Evolutionary conservation across 2,113 vertebrate genomes (phyloP), one percentile per base, ranked within the genome.

Genomic region (Proteles cristata): DNA sequence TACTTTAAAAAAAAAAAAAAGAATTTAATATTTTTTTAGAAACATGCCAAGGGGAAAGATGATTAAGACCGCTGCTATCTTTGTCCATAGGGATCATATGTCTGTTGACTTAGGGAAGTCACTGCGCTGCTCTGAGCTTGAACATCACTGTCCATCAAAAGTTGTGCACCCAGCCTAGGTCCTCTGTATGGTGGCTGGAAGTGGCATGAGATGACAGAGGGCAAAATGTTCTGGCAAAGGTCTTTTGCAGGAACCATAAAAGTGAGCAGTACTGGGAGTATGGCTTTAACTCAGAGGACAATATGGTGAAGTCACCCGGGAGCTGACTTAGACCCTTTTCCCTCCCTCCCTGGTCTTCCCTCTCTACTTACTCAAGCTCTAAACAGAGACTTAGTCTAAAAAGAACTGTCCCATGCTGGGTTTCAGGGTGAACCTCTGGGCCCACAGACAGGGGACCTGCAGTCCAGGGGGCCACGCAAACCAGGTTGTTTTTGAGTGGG

Each of bases 301-400:
- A 23, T 65, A 4, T 26, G 7, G 19, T 33, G 11, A 17, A 81
- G 77, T 82, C 86, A 1, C 73, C 80, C n/a, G 45, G 71, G 58
- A 84, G 68, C 68, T 93, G 69, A 74, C 66, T 53, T 74, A 43
- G 26, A 33, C 39, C 11, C 68, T 53, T 55, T 71, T 82, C 77
- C 16, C 43, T 69, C 58, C 71, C 82, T 66, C 35, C 73, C n/a
- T 19, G 35, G 25, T 55, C 77, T 89, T 50, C 74, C n/a, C 15
- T 26, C 19, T 58, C 17, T 15, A n/a, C 14, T 73, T 15, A 26
- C 53, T 77, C 53, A 26, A 61, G 48, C 61, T 79, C 89, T 71
- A 89, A 85, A 89, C 79, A 94, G 55, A 93, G 35, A 88, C 31
- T 68, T 88, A 25, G 11, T 83, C 79, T 83, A 96, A 88, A 96